These are phyloP conservation scores for Mechanitis mazaeus DNA, from an alignment of 2,888 invertebrate species.

Conservation along the genomic window DNA sequence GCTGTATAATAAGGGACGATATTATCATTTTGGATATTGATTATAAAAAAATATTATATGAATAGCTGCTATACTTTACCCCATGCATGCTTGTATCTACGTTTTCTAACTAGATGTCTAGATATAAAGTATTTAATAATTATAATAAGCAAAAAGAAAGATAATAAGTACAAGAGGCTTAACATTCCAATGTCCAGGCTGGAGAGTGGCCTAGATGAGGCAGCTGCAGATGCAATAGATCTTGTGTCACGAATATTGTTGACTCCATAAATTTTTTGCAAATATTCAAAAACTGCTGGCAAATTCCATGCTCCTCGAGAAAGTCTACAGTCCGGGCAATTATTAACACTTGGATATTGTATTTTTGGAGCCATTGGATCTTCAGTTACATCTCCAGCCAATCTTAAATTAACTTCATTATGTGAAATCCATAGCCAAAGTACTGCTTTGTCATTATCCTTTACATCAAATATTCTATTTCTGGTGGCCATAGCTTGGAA, in stretches of 20 bases:
- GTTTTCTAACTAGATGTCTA: slow-evolving; percentile 83
- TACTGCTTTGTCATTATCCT: slow-evolving; percentile 84
- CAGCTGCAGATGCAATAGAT: slow-evolving; percentile 39
- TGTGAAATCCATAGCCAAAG: slow-evolving; percentile 97
- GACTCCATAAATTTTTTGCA: slow-evolving; percentile 70
- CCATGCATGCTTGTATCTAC: slow-evolving; percentile 82
- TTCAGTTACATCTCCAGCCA: slow-evolving; percentile 91
- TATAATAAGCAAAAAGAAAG: slow-evolving; percentile 83
- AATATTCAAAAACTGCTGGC: slow-evolving; percentile 78
- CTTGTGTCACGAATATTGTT: slow-evolving; percentile 46
- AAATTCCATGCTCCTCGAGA: slow-evolving; percentile 78
- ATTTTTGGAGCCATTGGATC: slow-evolving; percentile 93
- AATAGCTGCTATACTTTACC: slow-evolving; percentile 79
- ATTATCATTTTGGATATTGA: neutral
- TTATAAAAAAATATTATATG: slow-evolving; percentile 11
- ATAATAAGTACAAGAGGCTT: slow-evolving; percentile 84
- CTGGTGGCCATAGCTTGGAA: slow-evolving; percentile 89
- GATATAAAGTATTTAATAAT: slow-evolving; percentile 86
- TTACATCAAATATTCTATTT: slow-evolving; percentile 82
- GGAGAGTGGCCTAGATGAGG: slow-evolving; percentile 74
- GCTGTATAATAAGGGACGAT: neutral
- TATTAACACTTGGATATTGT: slow-evolving; percentile 85
- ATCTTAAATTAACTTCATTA: slow-evolving; percentile 92
- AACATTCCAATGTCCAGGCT: slow-evolving; percentile 85
- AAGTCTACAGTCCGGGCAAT: slow-evolving; percentile 83